Percentiles rank a stretch among this genome's conserved stretches.
Evolutionary conservation across 2,797 vertebrate genomes (phyloP).

Genomic region (Myiothlypis coronata): DNA sequence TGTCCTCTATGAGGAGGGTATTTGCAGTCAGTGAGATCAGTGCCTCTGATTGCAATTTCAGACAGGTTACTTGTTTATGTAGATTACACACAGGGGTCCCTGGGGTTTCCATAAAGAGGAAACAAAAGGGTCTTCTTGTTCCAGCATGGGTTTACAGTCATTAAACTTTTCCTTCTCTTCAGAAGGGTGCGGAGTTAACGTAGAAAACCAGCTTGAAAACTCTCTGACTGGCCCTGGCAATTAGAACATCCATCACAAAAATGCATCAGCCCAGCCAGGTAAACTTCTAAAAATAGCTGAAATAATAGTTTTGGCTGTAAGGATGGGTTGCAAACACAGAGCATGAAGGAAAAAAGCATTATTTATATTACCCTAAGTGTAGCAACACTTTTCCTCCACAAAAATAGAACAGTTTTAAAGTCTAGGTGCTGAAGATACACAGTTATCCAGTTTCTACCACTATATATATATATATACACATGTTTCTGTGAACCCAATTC

Average conservation of each 20-base stretch:
- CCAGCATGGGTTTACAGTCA: neutral
- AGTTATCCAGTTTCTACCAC: neutral
- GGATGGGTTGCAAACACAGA: neutral
- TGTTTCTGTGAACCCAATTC: neutral
- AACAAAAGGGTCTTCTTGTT: neutral
- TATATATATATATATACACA: rapidly evolving
- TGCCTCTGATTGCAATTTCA: neutral
- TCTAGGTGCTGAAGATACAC: neutral
- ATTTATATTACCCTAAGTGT: neutral
- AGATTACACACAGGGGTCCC: neutral
- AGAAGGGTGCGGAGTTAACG: neutral
- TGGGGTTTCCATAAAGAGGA: neutral
- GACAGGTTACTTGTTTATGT: neutral
- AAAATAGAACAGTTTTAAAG: neutral
- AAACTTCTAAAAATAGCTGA: neutral
- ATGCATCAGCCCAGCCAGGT: neutral
- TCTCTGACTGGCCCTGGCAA: neutral
- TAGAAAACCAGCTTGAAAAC: neutral
- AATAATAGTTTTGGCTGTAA: neutral
- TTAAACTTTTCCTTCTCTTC: neutral
- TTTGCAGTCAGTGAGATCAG: neutral
- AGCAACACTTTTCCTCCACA: neutral
- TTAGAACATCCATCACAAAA: neutral
- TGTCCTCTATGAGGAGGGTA: neutral
- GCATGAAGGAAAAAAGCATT: neutral